These are phyloP conservation scores for Panurus biarmicus DNA, from an alignment of 2,113 vertebrate species.

Conservation along the genomic window DNA sequence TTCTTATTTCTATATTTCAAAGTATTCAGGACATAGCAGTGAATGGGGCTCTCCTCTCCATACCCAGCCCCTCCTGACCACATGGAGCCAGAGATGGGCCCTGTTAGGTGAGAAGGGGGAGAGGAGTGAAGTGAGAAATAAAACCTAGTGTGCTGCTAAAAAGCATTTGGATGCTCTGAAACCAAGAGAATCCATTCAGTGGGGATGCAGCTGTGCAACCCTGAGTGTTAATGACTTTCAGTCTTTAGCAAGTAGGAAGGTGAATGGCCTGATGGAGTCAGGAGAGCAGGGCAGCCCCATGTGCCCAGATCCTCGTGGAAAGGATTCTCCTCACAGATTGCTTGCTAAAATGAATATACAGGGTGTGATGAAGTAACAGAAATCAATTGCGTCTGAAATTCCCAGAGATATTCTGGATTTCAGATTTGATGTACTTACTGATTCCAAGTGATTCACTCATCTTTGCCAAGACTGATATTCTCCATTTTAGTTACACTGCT, in stretches of 20 bases:
- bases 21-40: background rate
- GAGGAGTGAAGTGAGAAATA: background rate
- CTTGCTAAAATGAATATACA: background rate
- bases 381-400: background rate
- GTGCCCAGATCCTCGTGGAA: background rate
- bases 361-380: background rate
- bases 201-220: background rate
- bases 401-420: background rate
- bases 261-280: background rate
- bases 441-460: background rate
- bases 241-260: background rate
- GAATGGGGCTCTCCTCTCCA: background rate
- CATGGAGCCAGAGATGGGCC: background rate
- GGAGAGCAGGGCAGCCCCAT: background rate
- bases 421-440: background rate
- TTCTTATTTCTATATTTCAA: background rate
- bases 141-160: background rate
- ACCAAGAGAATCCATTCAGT: background rate
- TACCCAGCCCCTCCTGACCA: background rate
- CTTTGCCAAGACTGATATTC: background rate
- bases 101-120: background rate
- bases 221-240: background rate
- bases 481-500: background rate
- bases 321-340: background rate
- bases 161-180: background rate